Evolutionary conservation across 2,797 vertebrate species (phyloP), one percentile per base, ranked within the genome.

Genomic region (Paedocypris micromegethes): DNA sequence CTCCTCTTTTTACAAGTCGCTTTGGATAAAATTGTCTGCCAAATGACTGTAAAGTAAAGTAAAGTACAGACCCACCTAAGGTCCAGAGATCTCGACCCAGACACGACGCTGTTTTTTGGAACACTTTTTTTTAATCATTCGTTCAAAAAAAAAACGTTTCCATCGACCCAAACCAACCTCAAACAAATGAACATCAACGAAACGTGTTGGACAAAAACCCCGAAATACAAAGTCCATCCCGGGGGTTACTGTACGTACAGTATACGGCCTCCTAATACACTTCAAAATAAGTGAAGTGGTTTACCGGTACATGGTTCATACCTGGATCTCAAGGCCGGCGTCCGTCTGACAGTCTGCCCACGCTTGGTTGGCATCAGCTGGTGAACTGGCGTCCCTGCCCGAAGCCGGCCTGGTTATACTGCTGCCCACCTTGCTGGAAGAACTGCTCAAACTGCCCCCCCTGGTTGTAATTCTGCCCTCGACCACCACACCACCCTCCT

Each of bases 391-490:
- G 91, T 84, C 93, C 93, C 83, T 98, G 96, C 78, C 89, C 92
- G 83, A 98, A 99, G 65, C 97, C 96, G 75, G 94, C 90, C 0
- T 97, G 95, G 86, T 86, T 96, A 86, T 93, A 98, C 68, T 98
- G 94, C 77, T 99, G 94, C 47, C 96, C 97, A 8, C 95, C 96
- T 5, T 99, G 95, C 77, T 98, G 95, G 85, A 98, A 98, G 84
- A 93, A 97, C 87, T 99, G 96, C 86, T 99, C 96, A 89, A 99
- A 98, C 47, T 97, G 96, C 74, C 96, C 96, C 37, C 93, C 95
- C 80, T 97, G 95, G 83, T 93, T 96, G 61, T 93, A 93, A 84
- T 81, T 95, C 81, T 94, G 92, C n/a, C 90, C 92, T 9, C 95
- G 93, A 85, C 96, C 90, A 41, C 89, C 91, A 9, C 93, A 93